Evolutionary conservation across 2,113 vertebrate genomes (phyloP).

Genomic region (Corynorhinus townsendii): DNA sequence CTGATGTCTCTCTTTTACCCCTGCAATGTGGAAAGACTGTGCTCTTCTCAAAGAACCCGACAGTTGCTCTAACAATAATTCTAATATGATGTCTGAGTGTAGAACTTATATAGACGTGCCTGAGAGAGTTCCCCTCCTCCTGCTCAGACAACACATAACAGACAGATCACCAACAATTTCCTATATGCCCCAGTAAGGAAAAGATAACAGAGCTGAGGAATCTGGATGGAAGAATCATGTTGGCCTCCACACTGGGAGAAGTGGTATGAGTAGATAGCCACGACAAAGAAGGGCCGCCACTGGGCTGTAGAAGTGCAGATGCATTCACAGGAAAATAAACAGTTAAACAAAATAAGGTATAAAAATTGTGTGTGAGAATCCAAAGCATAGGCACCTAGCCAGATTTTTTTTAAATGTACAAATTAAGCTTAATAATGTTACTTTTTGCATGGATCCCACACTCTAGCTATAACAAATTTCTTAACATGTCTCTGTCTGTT

Average conservation of each 20-base stretch:
- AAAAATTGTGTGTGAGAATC: neutral
- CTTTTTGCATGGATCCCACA: neutral
- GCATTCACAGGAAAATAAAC: neutral
- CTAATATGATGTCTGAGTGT: neutral
- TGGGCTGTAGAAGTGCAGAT: neutral
- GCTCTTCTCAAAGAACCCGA: neutral
- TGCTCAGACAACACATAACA: neutral
- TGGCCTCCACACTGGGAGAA: accelerated
- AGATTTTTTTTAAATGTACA: neutral
- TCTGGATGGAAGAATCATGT: neutral
- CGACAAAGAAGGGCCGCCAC: accelerated
- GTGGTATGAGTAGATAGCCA: neutral
- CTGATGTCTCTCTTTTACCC: neutral
- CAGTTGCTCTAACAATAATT: neutral
- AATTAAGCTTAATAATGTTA: neutral
- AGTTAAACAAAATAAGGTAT: neutral
- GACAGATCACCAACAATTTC: neutral
- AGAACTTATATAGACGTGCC: neutral
- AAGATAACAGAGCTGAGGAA: neutral
- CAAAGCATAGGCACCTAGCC: neutral
- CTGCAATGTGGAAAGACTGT: neutral
- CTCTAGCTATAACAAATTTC: neutral
- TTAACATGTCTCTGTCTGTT: neutral
- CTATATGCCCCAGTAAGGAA: accelerated
- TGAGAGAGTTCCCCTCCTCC: neutral